Base-by-base conservation (phyloP, 2,797 vertebrate genomes). In the Lemur catta region DNA sequence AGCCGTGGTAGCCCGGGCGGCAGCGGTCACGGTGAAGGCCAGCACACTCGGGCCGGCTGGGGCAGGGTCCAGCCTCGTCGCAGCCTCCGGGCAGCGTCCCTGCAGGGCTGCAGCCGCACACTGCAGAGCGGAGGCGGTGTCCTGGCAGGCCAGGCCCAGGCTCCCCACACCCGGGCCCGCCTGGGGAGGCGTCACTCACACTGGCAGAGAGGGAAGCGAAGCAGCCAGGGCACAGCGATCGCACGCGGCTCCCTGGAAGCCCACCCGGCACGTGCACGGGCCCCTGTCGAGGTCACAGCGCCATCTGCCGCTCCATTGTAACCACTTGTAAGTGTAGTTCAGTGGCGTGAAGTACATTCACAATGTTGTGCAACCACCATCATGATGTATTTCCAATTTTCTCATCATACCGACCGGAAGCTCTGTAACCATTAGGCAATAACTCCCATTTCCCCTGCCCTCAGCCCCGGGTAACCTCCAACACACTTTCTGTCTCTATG, bases 151-250 rank as follows among this genome's bases (percentile, higher is more conserved):
- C 0, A 3, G 11, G 48, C 78, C 61, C 1, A 0, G 50, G 18
- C 35, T 38, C 26, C 18, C 57, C 67, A 79, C 22, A 0, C 52
- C 88, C 3, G 0, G 0, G 14, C 74, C 84, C 28, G 0, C 28
- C 7, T 0, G 50, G 20, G 72, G 2, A 4, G 26, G 30, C 4
- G 57, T 5, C 3, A 99, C 99, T 98, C 98, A 99, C 99, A 0
- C 86, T 99, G 99, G 98, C 99, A 99, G 57, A 99, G 99, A 0
- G 99, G 99, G 97, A 99, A 99, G 99, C 96, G 99, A 99, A 99
- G 98, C 99, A 99, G 52, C 99, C 99, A 0, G 99, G 98, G 13
- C 98, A 15, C 99, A 99, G 90, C 97, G 98, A 82, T 99, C 98
- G n/a, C 99, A 99, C 0, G 95, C 85, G 20, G 98, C 98, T 30